These are phyloP conservation scores for Caenorhabditis tropicalis DNA, from an alignment of 1,140 invertebrate genomes.

Conservation along the genomic window DNA sequence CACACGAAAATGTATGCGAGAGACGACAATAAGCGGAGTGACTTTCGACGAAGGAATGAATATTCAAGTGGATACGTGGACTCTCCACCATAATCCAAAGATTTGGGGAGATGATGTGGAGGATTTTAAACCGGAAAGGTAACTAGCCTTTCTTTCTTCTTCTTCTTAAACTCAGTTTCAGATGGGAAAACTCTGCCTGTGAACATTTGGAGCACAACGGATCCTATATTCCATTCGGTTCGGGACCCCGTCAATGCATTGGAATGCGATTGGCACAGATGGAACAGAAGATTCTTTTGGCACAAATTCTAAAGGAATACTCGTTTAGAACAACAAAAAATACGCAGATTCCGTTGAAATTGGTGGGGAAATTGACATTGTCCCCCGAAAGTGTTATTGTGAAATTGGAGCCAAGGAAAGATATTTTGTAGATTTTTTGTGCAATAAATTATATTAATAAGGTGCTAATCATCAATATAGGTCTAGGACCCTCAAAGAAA, in stretches of 20 bases:
- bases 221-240: conserved; percentile 74
- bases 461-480: no score
- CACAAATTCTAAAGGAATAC: conserved; percentile 67
- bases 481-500: no score
- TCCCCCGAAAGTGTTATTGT: not conserved
- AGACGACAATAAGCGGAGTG: conserved; percentile 63
- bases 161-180: not conserved
- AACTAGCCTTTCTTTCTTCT: no score
- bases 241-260: conserved; percentile 75
- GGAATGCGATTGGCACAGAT: conserved; percentile 78
- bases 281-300: conserved; percentile 77
- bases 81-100: conserved; percentile 69
- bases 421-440: no score
- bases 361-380: not conserved
- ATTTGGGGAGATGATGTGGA: conserved; percentile 67
- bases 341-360: not conserved
- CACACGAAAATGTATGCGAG: conserved; percentile 65
- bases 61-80: conserved; percentile 72
- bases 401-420: not conserved
- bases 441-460: no score
- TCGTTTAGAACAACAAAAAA: not conserved
- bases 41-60: conserved; percentile 71
- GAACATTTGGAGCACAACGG: conserved; percentile 7
- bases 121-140: conserved; percentile 52
- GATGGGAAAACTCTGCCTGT: conserved; percentile 41